Conservation (phyloP, 2,797 vertebrate genomes). For the Cyprinella venusta region DNA sequence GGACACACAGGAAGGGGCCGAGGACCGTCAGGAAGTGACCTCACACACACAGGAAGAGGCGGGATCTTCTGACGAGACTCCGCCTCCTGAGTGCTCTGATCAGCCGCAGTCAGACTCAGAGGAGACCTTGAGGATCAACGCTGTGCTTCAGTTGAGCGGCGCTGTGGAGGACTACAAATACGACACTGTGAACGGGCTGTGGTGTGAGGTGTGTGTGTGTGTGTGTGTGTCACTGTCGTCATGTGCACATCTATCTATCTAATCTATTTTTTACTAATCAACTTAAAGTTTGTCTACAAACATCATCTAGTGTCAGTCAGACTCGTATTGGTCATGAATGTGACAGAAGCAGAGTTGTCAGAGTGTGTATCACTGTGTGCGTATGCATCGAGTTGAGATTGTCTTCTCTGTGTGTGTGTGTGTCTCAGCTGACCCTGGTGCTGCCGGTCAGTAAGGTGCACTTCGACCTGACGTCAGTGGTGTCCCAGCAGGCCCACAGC, state of each 20-base stretch:
- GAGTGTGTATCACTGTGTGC: no score
- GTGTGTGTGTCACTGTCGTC: no score
- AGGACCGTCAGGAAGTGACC: not conserved
- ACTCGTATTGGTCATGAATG: no score
- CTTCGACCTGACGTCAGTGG: conserved; percentile 89
- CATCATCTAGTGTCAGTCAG: no score
- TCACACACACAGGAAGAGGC: not conserved
- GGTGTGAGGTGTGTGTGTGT: conserved; percentile 84
- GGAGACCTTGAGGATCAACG: conserved; percentile 73
- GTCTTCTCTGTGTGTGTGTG: not conserved
- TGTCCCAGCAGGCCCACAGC: conserved; percentile 79
- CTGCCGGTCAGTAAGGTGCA: conserved; percentile 87
- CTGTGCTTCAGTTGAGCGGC: conserved; percentile 75
- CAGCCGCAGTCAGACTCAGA: not conserved
- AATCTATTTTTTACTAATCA: no score
- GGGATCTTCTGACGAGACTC: no score
- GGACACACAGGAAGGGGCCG: conserved; percentile 66
- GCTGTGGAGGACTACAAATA: conserved; percentile 85
- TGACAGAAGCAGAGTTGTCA: no score
- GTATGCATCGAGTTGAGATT: no score
- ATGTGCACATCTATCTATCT: not conserved
- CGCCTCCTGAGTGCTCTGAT: no score
- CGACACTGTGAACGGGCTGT: conserved; percentile 80
- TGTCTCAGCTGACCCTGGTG: conserved; percentile 80
- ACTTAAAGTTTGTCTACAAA: no score